Evolutionary conservation across 92 coral and sea anemone species (phyloP).

Genomic region (Epizoanthus scotinus): DNA sequence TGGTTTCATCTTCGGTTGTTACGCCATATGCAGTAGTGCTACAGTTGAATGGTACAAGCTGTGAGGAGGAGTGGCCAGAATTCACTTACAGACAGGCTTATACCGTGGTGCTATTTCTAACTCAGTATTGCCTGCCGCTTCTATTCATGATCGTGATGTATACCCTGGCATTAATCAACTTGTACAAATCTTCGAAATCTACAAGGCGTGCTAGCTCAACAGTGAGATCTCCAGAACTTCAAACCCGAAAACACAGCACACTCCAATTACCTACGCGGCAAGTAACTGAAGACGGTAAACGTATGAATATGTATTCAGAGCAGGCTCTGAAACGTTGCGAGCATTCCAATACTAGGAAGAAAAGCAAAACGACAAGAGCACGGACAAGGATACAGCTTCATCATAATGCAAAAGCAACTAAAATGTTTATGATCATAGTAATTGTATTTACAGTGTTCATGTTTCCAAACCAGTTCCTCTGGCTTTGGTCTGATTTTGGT

Average conservation of each 20-base stretch:
- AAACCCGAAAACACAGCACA: background rate
- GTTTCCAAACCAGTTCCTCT: slow-evolving; percentile 44
- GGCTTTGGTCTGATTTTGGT: slow-evolving; percentile 38
- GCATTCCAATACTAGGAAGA: background rate
- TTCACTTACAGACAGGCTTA: slow-evolving; percentile 56
- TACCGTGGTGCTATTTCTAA: slow-evolving; percentile 62
- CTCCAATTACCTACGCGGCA: background rate
- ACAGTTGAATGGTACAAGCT: slow-evolving; percentile 39
- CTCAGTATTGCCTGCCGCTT: slow-evolving; percentile 70
- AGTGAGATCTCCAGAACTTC: background rate
- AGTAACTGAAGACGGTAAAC: background rate
- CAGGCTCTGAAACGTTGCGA: background rate
- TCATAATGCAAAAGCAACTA: slow-evolving; percentile 43
- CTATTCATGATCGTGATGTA: slow-evolving; percentile 66
- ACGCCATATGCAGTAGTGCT: slow-evolving; percentile 44
- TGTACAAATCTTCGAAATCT: slow-evolving; percentile 14
- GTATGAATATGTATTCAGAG: background rate
- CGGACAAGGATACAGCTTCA: slow-evolving; percentile 3
- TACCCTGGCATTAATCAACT: slow-evolving; percentile 46
- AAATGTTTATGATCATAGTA: slow-evolving; percentile 49
- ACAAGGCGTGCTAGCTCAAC: background rate
- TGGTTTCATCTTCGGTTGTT: slow-evolving; percentile 40
- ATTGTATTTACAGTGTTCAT: slow-evolving; percentile 41
- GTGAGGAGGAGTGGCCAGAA: slow-evolving; percentile 71
- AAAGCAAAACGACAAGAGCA: background rate